Percentiles rank a stretch among this genome's conserved stretches.
Evolutionary conservation across 2,888 invertebrate species (phyloP).

Genomic region (Sarcophaga rosellei): DNA sequence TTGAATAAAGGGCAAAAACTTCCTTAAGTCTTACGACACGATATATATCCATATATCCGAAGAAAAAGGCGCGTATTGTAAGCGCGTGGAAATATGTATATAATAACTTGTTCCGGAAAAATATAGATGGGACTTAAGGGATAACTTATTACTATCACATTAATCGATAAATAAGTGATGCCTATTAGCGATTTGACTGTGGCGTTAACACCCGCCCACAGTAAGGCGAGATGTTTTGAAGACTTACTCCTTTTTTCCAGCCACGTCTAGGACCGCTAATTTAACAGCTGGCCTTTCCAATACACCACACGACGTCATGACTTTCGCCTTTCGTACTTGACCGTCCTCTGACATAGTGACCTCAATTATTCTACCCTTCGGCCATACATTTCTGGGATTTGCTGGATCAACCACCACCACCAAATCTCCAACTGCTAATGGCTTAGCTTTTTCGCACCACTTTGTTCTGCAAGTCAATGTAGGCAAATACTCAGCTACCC

Average conservation of each 20-base stretch:
- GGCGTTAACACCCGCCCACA: slow-evolving; percentile 23
- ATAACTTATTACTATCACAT: no score
- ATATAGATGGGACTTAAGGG: no score
- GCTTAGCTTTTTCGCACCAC: slow-evolving; percentile 32
- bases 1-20: no score
- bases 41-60: no score
- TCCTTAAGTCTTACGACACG: no score
- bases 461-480: slow-evolving; percentile 34
- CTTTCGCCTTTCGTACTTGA: slow-evolving; percentile 44
- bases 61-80: no score
- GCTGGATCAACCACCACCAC: neutral
- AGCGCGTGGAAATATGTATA: no score
- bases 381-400: no score
- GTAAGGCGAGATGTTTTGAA: slow-evolving; percentile 13
- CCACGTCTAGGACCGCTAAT: slow-evolving; percentile 17
- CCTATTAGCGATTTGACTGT: neutral
- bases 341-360: slow-evolving; percentile 16
- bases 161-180: no score
- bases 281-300: slow-evolving; percentile 6
- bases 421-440: slow-evolving; percentile 24
- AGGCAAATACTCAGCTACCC: slow-evolving; percentile 37
- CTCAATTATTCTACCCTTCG: neutral
- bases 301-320: slow-evolving; percentile 26
- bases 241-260: slow-evolving; percentile 22
- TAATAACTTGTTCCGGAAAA: no score